Evolutionary conservation across 2,888 invertebrate genomes (phyloP), one percentile per base, ranked within the genome.

Genomic region (Trachelus iudaicus): DNA sequence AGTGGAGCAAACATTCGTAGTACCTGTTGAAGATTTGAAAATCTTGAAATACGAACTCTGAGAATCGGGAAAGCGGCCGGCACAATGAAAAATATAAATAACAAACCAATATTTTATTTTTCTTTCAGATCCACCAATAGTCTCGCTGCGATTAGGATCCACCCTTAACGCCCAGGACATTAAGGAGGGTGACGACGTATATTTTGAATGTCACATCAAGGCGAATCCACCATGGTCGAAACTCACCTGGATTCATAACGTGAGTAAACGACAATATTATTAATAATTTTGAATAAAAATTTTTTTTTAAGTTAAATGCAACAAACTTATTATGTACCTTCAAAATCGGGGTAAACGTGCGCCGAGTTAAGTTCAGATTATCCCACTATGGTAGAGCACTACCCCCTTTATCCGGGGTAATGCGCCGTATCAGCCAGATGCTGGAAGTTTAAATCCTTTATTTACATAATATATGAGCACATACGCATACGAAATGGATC

Each of bases 181-280:
- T 93, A 97, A 97, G 92, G 97, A 97, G 92, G 97, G 97, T 76
- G 97, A 97, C 89, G 97, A 97, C 92, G 97, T 97, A 80, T 97
- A 97, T 93, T 97, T 97, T 92, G 97, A 97, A 93, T 97, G 97
- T 92, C 96, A 97, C 93, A 96, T 97, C 88, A 95, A 96, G 89
- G 96, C 97, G 87, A 97, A 97, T 93, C 97, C 97, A 69, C 95
- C 95, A 81, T 96, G 96, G 93, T 94, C 96, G 88, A 96, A 96
- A 89, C 94, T 97, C 83, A 94, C 96, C 85, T 97, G 97, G 97
- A 93, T 96, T 85, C 97, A 97, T 89, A 95, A 97, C 90, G 97
- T 97, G 92, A 96, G 96, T 95, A 87, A 77, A 56, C 6, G 9
- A 56, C 2, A 56, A 23, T 0, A 6, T 40, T 23, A 23, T 9